These are phyloP conservation scores for Tetropium fuscum DNA, from an alignment of 2,888 invertebrate genomes.

Conservation along the genomic window DNA sequence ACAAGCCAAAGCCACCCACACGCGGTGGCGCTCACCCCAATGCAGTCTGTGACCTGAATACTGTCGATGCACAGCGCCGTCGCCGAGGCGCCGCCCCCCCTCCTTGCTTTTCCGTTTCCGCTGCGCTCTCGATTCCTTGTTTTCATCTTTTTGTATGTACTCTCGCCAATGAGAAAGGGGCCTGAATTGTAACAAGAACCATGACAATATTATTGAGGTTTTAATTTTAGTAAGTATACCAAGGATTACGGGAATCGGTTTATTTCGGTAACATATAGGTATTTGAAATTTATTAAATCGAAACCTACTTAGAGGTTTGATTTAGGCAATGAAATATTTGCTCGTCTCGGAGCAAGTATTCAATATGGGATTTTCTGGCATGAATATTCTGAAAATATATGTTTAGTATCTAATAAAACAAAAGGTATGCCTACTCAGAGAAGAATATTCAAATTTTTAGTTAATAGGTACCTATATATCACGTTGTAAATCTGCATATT, in stretches of 20 bases:
- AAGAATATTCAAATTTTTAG: no score
- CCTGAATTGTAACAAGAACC: not conserved
- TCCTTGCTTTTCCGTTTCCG: slow-evolving; percentile 29
- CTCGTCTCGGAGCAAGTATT: no score
- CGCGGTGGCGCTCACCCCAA: slow-evolving; percentile 35
- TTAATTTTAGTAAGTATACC: slow-evolving; percentile 1
- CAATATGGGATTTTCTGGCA: no score
- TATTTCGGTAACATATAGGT: no score
- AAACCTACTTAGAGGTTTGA: no score
- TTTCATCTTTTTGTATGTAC: slow-evolving; percentile 19
- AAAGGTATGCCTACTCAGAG: no score
- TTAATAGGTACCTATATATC: no score
- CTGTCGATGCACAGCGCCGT: slow-evolving; percentile 49
- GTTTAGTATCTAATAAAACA: no score
- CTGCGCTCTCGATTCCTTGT: slow-evolving; percentile 18
- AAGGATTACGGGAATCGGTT: not conserved
- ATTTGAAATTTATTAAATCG: no score
- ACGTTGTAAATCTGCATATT: no score
- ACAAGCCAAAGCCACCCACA: slow-evolving; percentile 28
- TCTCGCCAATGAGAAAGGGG: not conserved
- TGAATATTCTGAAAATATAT: no score
- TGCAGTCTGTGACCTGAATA: slow-evolving; percentile 52
- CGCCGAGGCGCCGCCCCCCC: slow-evolving; percentile 42
- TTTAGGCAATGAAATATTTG: no score
- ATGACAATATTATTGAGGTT: not conserved